phyloP scores from a whole-genome alignment of 2,797 vertebrate genomes.

The Denticeps clupeoides region DNA sequence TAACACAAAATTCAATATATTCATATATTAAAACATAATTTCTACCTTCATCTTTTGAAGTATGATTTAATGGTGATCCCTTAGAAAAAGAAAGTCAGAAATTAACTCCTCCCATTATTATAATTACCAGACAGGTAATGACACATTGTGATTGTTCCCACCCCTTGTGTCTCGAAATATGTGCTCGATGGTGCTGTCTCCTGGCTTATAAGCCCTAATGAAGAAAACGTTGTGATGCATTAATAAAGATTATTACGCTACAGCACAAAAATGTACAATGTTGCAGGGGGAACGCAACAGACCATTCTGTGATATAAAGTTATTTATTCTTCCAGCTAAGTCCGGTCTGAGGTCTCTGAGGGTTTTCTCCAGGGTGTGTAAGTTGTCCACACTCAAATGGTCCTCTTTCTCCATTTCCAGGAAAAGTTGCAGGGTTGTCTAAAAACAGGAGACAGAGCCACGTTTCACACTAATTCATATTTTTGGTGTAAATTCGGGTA shows the following conservation, averaged over 20 bases:
- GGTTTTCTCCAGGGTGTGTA: slow-evolving; percentile 46
- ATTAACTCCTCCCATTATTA: too few relatives aligned
- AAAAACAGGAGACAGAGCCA: slow-evolving; percentile 20
- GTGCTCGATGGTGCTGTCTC: too few relatives aligned
- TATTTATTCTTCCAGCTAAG: slow-evolving; percentile 43
- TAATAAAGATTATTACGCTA: too few relatives aligned
- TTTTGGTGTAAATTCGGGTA: too few relatives aligned
- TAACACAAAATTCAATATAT: background rate
- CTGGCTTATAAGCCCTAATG: too few relatives aligned
- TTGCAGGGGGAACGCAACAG: too few relatives aligned
- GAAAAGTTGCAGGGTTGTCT: slow-evolving; percentile 69
- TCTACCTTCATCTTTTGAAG: background rate
- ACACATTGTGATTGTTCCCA: too few relatives aligned
- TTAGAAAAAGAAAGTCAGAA: background rate
- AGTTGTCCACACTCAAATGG: slow-evolving; percentile 45
- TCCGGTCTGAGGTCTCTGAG: slow-evolving; percentile 27
- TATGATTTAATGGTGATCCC: slow-evolving; percentile 2
- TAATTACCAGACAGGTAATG: too few relatives aligned
- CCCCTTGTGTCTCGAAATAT: too few relatives aligned
- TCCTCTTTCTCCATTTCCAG: slow-evolving; percentile 59
- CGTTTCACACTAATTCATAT: background rate
- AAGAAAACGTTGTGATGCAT: too few relatives aligned
- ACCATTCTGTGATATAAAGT: slow-evolving; percentile 45
- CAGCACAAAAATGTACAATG: too few relatives aligned
- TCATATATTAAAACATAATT: background rate